These are phyloP conservation scores for Neosilurus mollespiculum DNA, from an alignment of 2,797 vertebrate species.

Conservation along the genomic window DNA sequence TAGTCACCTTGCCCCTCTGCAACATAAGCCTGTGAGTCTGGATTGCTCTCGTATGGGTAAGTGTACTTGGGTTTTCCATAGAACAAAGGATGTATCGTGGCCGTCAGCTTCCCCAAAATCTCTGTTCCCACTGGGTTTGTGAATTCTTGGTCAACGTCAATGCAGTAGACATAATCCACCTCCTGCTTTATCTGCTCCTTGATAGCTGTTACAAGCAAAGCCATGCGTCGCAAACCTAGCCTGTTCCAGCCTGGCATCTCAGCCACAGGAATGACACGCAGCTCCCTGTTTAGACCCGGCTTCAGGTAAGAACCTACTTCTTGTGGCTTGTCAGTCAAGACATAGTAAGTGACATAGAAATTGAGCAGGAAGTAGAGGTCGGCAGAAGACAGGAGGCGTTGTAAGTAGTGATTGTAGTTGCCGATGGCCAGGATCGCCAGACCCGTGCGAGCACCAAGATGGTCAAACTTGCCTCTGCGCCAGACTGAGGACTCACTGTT, in stretches of 20 bases:
- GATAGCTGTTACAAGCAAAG: constrained; percentile 64
- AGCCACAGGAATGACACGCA: constrained; percentile 66
- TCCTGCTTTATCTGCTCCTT: constrained; percentile 58
- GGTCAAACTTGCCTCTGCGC: constrained; percentile 57
- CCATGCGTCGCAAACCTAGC: constrained; percentile 65
- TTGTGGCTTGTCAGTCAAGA: constrained; percentile 74
- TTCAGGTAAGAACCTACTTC: constrained; percentile 60
- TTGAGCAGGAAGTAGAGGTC: constrained; percentile 75
- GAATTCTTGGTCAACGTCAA: constrained; percentile 75
- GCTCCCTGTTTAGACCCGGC: constrained; percentile 63
- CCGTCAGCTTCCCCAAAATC: constrained; percentile 73
- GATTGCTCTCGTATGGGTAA: constrained; percentile 60
- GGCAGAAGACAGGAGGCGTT: constrained; percentile 72
- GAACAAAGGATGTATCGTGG: constrained; percentile 72
- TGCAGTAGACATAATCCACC: constrained; percentile 73
- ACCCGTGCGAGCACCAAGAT: constrained; percentile 56
- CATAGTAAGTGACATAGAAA: constrained; percentile 75
- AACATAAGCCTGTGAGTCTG: constrained; percentile 61
- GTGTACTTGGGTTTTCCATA: constrained; percentile 53
- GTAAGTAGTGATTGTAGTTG: constrained; percentile 67
- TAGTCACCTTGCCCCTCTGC: constrained; percentile 70
- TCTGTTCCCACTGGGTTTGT: constrained; percentile 71
- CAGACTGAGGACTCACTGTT: constrained; percentile 54
- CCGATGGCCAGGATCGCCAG: constrained; percentile 70
- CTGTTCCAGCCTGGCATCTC: constrained; percentile 68